Base-by-base conservation (phyloP, 2,888 invertebrate species). In the Eledona agricola region DNA sequence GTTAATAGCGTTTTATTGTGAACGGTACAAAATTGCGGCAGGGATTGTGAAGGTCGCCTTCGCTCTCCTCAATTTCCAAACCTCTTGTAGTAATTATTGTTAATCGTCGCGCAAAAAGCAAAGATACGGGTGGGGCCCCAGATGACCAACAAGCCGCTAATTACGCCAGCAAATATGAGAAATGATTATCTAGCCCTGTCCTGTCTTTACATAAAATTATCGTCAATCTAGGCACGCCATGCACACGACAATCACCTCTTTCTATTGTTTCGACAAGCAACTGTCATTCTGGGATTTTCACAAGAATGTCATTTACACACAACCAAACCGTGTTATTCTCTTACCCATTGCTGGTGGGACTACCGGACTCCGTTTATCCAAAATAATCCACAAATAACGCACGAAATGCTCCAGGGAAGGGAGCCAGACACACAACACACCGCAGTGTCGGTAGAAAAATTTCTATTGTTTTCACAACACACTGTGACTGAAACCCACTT, bases 21-120 rank as follows among this genome's bases (percentile, higher is more conserved):
- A 43, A 31, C 15, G 43, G 42, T 13, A 29, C 29, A 13, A 42
- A 31, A 31, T 23, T 31, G 26, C 17, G 22, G 15, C 23, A 12
- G 22, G n/a, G n/a, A n/a, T 20, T 20, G 17, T 12, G 43, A 43
- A 43, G 43, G 43, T 31, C 43, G 23, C 29, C 17, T 40, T 40
- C 40, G 28, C 28, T 40, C 40, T 40, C 40, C 42, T 29, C 17
- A 43, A 43, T 43, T 43, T 29, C 43, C 43, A 43, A 43, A 43
- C 31, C 43, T 12, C 9, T 25, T 6, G 19, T n/a, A n/a, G n/a
- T 42, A 42, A 42, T 42, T 42, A 16, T 25, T 19, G 7, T 43
- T 43, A 43, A 31, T 43, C 15, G 28, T 11, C 1, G n/a, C 13
- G 25, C 25, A 40, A 28, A 28, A 40, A 40, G 28, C 11, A 23